phyloP scores from a whole-genome alignment of 2,888 invertebrate genomes.

The Sturmia bella region DNA sequence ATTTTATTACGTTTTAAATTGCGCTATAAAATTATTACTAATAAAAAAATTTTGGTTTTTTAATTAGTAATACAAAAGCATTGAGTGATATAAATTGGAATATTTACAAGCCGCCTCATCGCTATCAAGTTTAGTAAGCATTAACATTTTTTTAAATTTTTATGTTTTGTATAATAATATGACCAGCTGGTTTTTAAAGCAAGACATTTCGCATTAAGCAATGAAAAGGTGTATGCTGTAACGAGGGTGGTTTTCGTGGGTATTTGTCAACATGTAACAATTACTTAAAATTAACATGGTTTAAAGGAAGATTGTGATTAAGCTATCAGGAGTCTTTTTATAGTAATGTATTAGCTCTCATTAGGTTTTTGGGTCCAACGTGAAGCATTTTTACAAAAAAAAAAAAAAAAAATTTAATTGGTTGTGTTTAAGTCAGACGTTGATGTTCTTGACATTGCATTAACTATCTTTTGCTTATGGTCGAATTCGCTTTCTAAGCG shows the following conservation, averaged over 20 bases:
- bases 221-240: slow-evolving; percentile 6
- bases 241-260: slow-evolving; percentile 8
- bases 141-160: neutral
- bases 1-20: slow-evolving; percentile 11
- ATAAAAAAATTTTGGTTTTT: slow-evolving; percentile 21
- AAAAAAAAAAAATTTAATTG: too few relatives aligned
- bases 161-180: slow-evolving; percentile 1
- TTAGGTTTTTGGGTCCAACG: too few relatives aligned
- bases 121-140: slow-evolving; percentile 3
- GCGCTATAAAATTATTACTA: slow-evolving; percentile 17
- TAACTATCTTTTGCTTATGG: too few relatives aligned
- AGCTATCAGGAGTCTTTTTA: too few relatives aligned
- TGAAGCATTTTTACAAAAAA: too few relatives aligned
- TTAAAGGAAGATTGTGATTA: too few relatives aligned
- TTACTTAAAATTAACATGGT: neutral
- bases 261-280: too few relatives aligned
- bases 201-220: slow-evolving; percentile 16
- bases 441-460: too few relatives aligned
- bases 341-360: too few relatives aligned
- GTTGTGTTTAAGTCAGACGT: too few relatives aligned
- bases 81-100: slow-evolving; percentile 30
- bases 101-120: slow-evolving; percentile 34
- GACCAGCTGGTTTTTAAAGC: slow-evolving; percentile 32
- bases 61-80: slow-evolving; percentile 17
- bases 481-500: too few relatives aligned